Conservation (phyloP, 2,888 invertebrate species). For the Agriopis marginaria region DNA sequence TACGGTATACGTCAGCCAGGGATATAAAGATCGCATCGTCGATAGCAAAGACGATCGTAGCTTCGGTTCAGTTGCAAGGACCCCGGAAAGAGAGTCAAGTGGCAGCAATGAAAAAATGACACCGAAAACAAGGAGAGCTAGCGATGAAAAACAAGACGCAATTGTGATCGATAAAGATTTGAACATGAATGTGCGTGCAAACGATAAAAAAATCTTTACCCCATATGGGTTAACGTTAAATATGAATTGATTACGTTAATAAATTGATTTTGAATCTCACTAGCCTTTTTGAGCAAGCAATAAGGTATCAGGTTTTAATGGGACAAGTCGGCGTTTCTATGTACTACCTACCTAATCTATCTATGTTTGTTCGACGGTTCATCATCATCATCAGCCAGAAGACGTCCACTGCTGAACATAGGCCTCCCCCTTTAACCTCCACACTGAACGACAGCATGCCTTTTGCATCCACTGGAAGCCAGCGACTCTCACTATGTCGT, state of each 20-base stretch:
- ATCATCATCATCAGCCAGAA: too few relatives aligned
- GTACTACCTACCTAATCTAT: too few relatives aligned
- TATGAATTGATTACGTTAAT: neutral
- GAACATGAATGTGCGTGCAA: neutral
- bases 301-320: too few relatives aligned
- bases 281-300: neutral
- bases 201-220: too few relatives aligned
- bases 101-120: neutral
- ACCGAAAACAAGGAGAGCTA: neutral
- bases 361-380: too few relatives aligned
- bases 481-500: too few relatives aligned
- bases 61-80: neutral
- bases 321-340: too few relatives aligned
- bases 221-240: neutral
- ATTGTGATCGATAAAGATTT: neutral
- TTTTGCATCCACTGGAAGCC: too few relatives aligned
- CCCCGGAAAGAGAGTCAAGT: neutral
- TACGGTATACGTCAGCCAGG: slow-evolving; percentile 1
- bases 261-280: neutral
- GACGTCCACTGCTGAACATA: too few relatives aligned
- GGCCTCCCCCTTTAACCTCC: too few relatives aligned
- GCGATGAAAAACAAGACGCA: neutral
- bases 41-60: neutral
- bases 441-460: too few relatives aligned
- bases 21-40: neutral